Percentiles rank a stretch among this genome's conserved stretches.
Evolutionary conservation across 2,888 invertebrate genomes (phyloP).

Genomic region (Pemphredon lugubris): DNA sequence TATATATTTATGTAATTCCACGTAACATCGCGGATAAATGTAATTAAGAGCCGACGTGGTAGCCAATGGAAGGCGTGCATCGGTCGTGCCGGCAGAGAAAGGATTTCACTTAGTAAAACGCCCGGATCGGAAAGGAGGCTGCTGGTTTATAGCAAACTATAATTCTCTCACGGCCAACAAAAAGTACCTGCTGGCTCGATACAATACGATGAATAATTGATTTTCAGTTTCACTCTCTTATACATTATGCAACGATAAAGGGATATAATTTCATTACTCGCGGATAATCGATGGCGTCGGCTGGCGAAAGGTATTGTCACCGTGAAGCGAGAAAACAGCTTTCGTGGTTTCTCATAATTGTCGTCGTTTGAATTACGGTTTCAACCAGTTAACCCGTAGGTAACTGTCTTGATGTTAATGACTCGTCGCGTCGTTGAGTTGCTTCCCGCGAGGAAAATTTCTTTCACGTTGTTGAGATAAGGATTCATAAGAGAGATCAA

Average conservation of each 20-base stretch:
- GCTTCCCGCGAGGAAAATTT: too few species aligned
- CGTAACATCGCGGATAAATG: slow-evolving; percentile 11
- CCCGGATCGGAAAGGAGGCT: slow-evolving; percentile 21
- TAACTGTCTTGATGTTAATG: too few species aligned
- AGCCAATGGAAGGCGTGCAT: not conserved
- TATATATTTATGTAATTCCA: slow-evolving; percentile 22
- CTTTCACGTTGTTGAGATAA: too few species aligned
- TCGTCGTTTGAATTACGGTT: too few species aligned
- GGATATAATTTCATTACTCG: slow-evolving; percentile 34
- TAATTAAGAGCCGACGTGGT: slow-evolving; percentile 12
- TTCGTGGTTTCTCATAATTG: too few species aligned
- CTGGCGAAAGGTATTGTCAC: too few species aligned
- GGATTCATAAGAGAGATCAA: too few species aligned
- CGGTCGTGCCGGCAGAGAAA: slow-evolving; percentile 27
- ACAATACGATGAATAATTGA: slow-evolving; percentile 49
- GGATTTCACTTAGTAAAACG: slow-evolving; percentile 35
- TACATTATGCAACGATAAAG: slow-evolving; percentile 12
- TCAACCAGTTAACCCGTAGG: too few species aligned
- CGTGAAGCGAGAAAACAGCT: too few species aligned
- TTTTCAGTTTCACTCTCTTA: slow-evolving; percentile 38
- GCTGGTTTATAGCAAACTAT: not conserved
- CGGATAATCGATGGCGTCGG: slow-evolving; percentile 36
- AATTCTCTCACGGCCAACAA: slow-evolving; percentile 21
- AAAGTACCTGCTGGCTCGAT: slow-evolving; percentile 11
- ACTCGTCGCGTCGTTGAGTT: too few species aligned